Base-by-base conservation (phyloP, 2,888 invertebrate species). In the Drosophila paranaensis region DNA sequence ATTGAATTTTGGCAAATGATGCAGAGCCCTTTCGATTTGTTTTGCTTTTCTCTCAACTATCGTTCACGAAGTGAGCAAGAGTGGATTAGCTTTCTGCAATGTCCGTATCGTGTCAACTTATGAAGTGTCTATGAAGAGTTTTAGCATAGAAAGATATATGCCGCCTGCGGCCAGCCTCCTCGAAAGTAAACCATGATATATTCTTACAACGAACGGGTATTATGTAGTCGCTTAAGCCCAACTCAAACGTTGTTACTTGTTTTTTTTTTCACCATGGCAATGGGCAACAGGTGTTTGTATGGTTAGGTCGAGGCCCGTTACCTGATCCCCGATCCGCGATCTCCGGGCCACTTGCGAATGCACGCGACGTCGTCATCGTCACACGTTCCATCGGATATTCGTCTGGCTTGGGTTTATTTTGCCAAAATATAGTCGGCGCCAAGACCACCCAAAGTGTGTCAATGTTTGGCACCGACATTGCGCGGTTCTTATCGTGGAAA, bases 391-490 rank as follows among this genome's bases (percentile, higher is more conserved):
- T 90, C 83, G 89, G 88, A 86, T 80, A 82, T 70, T 67, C 61
- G 80, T 71, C 70, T 71, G 54, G 46, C 60, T 63, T 71, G 56
- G 54, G 45, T 51, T 73, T 60, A 61, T 50, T 40, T 70, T 69
- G 84, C 81, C 88, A 89, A 89, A 89, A 71, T 71, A 39, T 65
- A 76, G 63, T 62, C 82, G 71, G 73, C 74, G 79, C 82, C 88
- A 79, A 88, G 90, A 87, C 90, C 90, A 89, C 87, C 89, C 87
- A 87, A 89, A 77, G 65, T 89, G 84, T 90, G 90, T 89, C 90
- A 87, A 81, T 87, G 90, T 77, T 85, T 88, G 84, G 70, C 79
- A 64, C 54, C 72, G 55, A 60, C 55, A 63, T 61, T 70, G 55
- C 56, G 54, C 46, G n/a, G 45, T 60, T 48, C 54, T 60, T 63